phyloP scores from a whole-genome alignment of 2,113 vertebrate species.

The Arizona elegans region DNA sequence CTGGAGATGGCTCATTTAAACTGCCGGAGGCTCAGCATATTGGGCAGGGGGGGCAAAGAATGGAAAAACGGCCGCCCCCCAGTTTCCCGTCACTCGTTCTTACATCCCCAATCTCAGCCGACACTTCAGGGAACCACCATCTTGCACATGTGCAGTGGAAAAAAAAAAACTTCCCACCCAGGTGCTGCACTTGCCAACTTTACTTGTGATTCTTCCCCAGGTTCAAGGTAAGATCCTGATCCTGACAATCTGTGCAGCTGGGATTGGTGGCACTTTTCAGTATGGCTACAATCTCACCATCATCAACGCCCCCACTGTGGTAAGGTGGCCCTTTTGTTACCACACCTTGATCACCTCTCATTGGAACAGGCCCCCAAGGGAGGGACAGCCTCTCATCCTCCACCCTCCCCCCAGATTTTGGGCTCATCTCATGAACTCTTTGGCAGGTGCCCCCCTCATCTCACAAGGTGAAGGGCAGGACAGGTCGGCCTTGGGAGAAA shows the following conservation, averaged over 20 bases:
- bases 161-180: too few species aligned
- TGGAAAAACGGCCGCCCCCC: too few species aligned
- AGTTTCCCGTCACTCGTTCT: too few species aligned
- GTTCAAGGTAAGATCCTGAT: slow-evolving; percentile 67
- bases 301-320: slow-evolving; percentile 84
- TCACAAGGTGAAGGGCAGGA: not conserved
- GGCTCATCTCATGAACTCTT: not conserved
- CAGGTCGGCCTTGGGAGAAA: not conserved
- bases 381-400: not conserved
- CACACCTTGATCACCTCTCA: not conserved
- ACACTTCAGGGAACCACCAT: too few species aligned
- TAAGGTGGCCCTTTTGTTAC: slow-evolving; percentile 57
- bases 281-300: slow-evolving; percentile 91
- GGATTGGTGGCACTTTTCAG: slow-evolving; percentile 88
- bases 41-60: too few species aligned
- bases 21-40: too few species aligned
- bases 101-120: too few species aligned
- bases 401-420: not conserved
- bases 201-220: not conserved
- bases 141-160: too few species aligned
- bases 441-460: not conserved
- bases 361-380: not conserved
- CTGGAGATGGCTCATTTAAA: too few species aligned
- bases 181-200: not conserved
- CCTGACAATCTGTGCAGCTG: slow-evolving; percentile 81